Conservation (phyloP, 2,888 invertebrate species). For the Acanthacorydalis orientalis region DNA sequence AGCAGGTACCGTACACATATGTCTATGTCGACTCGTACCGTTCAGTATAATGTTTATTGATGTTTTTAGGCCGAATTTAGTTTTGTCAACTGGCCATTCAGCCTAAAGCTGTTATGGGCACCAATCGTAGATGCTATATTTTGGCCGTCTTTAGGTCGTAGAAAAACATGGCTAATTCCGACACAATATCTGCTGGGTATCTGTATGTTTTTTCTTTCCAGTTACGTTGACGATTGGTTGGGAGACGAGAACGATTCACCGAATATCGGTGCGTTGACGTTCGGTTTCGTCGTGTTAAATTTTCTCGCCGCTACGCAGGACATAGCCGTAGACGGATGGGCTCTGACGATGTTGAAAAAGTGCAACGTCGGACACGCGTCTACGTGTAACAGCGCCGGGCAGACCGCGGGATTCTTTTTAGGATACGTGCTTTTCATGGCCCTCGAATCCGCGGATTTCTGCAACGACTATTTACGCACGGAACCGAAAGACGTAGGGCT, state of each 20-base stretch:
- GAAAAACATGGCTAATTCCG: slow-evolving; percentile 93
- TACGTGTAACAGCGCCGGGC: slow-evolving; percentile 96
- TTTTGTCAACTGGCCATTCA: slow-evolving; percentile 85
- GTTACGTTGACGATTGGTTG: slow-evolving; percentile 57
- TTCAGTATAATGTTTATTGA: background rate
- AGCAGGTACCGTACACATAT: slow-evolving; percentile 49
- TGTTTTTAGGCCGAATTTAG: slow-evolving; percentile 69
- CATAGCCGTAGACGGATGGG: slow-evolving; percentile 99
- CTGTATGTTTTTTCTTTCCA: slow-evolving; percentile 79
- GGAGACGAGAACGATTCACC: slow-evolving; percentile 43
- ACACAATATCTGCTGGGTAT: slow-evolving; percentile 80
- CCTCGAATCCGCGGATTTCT: slow-evolving; percentile 88
- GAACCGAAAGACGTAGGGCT: slow-evolving; percentile 45
- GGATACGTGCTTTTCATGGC: slow-evolving; percentile 95
- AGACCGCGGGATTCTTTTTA: slow-evolving; percentile 92
- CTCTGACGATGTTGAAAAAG: slow-evolving; percentile 93
- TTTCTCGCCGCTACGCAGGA: slow-evolving; percentile 98
- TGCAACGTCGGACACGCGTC: slow-evolving; percentile 96
- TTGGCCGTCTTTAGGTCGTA: slow-evolving; percentile 64
- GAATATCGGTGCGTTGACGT: slow-evolving; percentile 62
- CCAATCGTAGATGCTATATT: slow-evolving; percentile 93
- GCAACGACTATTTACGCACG: slow-evolving; percentile 76
- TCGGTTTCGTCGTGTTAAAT: slow-evolving; percentile 78
- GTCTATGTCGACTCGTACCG: no score
- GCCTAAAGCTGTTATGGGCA: slow-evolving; percentile 92